These are phyloP conservation scores for Anorthoa munda DNA, from an alignment of 2,888 invertebrate species.

Conservation along the genomic window DNA sequence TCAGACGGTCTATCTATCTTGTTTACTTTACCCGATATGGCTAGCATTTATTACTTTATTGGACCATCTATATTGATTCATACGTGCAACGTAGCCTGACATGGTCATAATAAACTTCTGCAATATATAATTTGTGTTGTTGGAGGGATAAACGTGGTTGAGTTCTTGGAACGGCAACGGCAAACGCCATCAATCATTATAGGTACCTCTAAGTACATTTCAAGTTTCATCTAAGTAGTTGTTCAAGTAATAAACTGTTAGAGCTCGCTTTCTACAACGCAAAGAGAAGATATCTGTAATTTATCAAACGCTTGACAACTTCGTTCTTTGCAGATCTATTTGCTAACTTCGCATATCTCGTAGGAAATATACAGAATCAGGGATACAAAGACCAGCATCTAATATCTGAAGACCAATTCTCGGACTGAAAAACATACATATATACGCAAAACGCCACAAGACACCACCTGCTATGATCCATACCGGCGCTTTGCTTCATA, in stretches of 20 bases:
- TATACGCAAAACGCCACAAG: background rate
- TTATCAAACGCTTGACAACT: constrained; percentile 7
- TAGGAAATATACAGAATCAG: background rate
- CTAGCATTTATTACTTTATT: too few species aligned
- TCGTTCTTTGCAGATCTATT: background rate
- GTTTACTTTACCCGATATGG: too few species aligned
- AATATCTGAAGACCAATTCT: background rate
- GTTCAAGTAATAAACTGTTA: background rate
- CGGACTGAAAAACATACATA: background rate
- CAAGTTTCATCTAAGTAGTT: constrained; percentile 1
- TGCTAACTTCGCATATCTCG: background rate
- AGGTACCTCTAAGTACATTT: background rate
- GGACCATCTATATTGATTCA: too few species aligned
- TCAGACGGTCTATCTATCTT: too few species aligned
- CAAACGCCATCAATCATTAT: background rate
- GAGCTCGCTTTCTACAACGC: background rate
- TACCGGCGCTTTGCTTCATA: background rate
- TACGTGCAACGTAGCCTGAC: too few species aligned
- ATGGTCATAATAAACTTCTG: too few species aligned
- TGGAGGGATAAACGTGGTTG: background rate
- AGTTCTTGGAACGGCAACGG: background rate
- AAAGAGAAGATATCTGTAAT: background rate
- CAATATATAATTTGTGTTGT: background rate
- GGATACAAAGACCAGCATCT: background rate
- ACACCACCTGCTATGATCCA: background rate